Evolutionary conservation across 2,888 invertebrate genomes (phyloP), one percentile per base, ranked within the genome.

Genomic region (Ophraella communa): DNA sequence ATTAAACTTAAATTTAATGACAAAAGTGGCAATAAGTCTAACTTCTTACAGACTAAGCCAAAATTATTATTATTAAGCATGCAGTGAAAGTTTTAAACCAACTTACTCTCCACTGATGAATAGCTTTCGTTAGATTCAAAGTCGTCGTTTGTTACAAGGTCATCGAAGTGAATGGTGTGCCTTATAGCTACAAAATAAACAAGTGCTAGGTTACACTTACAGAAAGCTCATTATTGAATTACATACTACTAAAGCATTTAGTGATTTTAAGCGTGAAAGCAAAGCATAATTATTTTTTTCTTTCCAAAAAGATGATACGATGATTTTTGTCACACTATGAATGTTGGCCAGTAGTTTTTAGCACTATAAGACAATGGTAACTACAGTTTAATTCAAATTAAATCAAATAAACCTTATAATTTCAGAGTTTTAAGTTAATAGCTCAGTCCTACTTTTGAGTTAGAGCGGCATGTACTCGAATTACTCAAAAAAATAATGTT

Each of bases 91-190:
- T 42, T 44, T n/a, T 20, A 57, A 57, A 54, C 39, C 30, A 54
- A 75, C 75, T 77, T 74, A 79, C 78, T 70, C 69, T 78, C 78
- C 27, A 77, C 73, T 8, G 77, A 74, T 33, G 78, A 76, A 39
- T 75, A 68, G 67, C 75, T 77, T 60, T 75, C 76, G 55, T 71
- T 72, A 39, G 73, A 75, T 54, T 75, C 75, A 18, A 71, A 61
- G 67, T 76, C 76, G 58, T 77, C 76, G 62, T 74, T 74, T 60
- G 74, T 75, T 52, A 76, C 56, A 61, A 74, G 74, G 54, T 75
- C 75, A 64, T 77, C 78, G 54, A 78, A 78, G 66, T 77, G 76
- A 66, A 77, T 76, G 27, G 74, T 73, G 68, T 78, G 77, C 60
- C 77, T 72, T 66, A 70, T 61, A 60, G 73, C 78, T 77, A 71